Conservation (phyloP, 2,797 vertebrate species). For the Eremophila alpestris region DNA sequence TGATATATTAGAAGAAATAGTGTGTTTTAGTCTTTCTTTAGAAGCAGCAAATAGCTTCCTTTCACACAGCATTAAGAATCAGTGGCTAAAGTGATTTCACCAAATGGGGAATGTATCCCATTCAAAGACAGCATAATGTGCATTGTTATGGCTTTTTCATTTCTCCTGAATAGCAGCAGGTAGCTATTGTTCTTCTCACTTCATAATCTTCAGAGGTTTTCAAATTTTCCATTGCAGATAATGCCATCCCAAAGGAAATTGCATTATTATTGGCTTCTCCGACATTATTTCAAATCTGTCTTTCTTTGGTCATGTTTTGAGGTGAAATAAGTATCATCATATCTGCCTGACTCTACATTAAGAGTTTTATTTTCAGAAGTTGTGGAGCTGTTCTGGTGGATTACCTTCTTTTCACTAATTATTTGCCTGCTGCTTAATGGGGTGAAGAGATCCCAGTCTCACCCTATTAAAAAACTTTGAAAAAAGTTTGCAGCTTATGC, state of each 20-base stretch:
- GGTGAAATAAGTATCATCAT: background rate
- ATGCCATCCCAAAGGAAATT: background rate
- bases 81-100: constrained; percentile 18
- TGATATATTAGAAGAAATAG: background rate
- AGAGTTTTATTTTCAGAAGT: background rate
- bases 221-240: constrained; percentile 17
- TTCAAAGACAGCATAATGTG: constrained; percentile 13
- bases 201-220: constrained; percentile 6
- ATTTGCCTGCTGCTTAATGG: background rate
- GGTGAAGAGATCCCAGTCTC: background rate
- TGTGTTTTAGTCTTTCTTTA: background rate
- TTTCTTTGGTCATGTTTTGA: background rate
- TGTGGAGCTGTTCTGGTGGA: background rate
- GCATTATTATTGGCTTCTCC: background rate
- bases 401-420: background rate
- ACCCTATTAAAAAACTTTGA: background rate
- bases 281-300: background rate
- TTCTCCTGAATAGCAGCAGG: constrained; percentile 11
- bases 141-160: constrained; percentile 32
- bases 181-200: constrained; percentile 33
- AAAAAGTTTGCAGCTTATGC: background rate
- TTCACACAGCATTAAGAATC: background rate
- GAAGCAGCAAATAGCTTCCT: constrained; percentile 9
- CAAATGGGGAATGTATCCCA: background rate
- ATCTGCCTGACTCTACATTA: background rate